phyloP scores from a whole-genome alignment of 2,888 invertebrate species.

The Idaea dimidiata region DNA sequence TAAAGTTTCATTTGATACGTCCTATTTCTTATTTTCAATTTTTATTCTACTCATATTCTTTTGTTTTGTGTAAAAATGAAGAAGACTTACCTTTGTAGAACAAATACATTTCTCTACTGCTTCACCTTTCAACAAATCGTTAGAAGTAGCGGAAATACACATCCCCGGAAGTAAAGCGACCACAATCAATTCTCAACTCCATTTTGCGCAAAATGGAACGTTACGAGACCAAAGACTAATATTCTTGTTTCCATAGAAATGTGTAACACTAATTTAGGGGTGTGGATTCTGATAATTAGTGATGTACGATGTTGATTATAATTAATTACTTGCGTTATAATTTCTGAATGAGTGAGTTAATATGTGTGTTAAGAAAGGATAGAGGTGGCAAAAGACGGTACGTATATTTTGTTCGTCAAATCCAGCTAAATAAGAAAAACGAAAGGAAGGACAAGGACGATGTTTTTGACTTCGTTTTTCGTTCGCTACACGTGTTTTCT shows the following conservation, averaged over 20 bases:
- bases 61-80: too few relatives aligned
- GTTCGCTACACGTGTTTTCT: too few relatives aligned
- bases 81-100: too few relatives aligned
- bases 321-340: background rate
- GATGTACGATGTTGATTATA: background rate
- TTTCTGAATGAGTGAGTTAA: background rate
- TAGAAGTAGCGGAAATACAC: background rate
- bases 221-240: background rate
- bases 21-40: too few relatives aligned
- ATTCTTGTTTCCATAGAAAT: background rate
- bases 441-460: too few relatives aligned
- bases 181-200: background rate
- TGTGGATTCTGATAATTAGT: background rate
- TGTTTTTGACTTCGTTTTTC: too few relatives aligned
- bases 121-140: background rate
- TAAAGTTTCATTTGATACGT: too few relatives aligned
- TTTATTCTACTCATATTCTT: too few relatives aligned
- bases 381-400: background rate
- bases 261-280: background rate
- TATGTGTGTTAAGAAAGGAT: background rate
- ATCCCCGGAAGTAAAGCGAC: background rate
- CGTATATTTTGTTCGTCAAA: background rate
- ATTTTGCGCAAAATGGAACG: background rate
- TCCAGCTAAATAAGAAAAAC: background rate
- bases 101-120: too few relatives aligned